Evolutionary conservation across 2,797 vertebrate genomes (phyloP).

Genomic region (Sebastes ruberrimus): DNA sequence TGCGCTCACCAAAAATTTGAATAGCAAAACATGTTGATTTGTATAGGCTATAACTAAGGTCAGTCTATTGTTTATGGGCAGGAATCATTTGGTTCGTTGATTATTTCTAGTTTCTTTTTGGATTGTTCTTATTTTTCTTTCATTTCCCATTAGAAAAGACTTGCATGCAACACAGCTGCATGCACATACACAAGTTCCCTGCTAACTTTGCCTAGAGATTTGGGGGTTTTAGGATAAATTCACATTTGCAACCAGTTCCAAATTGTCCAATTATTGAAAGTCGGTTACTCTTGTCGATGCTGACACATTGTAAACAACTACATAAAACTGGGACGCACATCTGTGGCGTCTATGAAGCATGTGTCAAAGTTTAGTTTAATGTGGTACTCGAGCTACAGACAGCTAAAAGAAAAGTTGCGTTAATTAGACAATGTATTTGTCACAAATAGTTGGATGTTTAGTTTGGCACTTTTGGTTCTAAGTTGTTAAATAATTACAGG

Average conservation of each 20-base stretch:
- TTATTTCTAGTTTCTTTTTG: neutral
- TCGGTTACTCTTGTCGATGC: neutral
- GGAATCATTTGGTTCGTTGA: neutral
- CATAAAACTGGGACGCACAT: neutral
- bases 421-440: neutral
- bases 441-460: neutral
- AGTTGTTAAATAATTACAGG: neutral
- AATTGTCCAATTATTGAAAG: neutral
- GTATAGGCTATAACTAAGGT: constrained; percentile 13
- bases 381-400: neutral
- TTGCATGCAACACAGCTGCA: neutral
- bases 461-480: neutral
- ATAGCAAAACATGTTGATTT: constrained; percentile 62
- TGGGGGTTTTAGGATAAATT: neutral
- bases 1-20: constrained; percentile 49
- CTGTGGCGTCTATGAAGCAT: neutral
- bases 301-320: neutral
- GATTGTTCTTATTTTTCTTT: neutral
- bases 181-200: neutral
- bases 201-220: neutral
- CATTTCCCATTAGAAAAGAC: neutral
- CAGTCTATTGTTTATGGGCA: neutral
- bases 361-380: neutral
- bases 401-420: neutral
- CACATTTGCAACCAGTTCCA: neutral